These are phyloP conservation scores for Syndactyla subalaris DNA, from an alignment of 2,797 vertebrate species.

Conservation along the genomic window DNA sequence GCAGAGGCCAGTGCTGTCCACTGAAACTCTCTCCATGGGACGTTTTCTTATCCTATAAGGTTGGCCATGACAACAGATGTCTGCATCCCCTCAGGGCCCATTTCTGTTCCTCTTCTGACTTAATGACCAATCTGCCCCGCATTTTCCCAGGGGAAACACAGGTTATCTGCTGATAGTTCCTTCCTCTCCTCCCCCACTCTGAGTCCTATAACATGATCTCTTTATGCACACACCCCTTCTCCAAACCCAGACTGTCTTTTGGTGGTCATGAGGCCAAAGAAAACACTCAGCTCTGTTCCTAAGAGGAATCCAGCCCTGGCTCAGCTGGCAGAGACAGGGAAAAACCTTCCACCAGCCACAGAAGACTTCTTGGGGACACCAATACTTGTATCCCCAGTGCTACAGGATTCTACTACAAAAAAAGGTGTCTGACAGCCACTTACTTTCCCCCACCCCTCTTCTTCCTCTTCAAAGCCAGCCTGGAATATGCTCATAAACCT, in stretches of 20 bases:
- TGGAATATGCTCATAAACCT: neutral
- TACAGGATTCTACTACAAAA: neutral
- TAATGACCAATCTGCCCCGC: neutral
- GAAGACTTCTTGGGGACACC: neutral
- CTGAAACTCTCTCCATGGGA: neutral
- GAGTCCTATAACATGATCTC: neutral
- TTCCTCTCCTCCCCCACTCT: neutral
- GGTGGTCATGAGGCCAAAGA: neutral
- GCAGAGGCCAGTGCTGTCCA: neutral
- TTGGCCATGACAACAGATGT: slow-evolving; percentile 7
- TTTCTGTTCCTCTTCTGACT: slow-evolving; percentile 1
- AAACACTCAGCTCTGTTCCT: neutral
- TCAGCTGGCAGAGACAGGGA: neutral
- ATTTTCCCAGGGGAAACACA: neutral
- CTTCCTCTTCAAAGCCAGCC: neutral
- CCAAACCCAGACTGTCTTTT: neutral
- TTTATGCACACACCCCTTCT: neutral
- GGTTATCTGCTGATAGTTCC: neutral
- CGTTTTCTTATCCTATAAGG: neutral
- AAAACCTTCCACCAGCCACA: neutral
- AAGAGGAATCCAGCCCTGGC: neutral
- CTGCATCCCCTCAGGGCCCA: neutral
- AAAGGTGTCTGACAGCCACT: neutral
- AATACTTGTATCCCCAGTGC: fast-evolving
- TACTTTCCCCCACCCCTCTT: fast-evolving